Conservation (phyloP, 2,888 invertebrate genomes). For the Epistrophe grossulariae region DNA sequence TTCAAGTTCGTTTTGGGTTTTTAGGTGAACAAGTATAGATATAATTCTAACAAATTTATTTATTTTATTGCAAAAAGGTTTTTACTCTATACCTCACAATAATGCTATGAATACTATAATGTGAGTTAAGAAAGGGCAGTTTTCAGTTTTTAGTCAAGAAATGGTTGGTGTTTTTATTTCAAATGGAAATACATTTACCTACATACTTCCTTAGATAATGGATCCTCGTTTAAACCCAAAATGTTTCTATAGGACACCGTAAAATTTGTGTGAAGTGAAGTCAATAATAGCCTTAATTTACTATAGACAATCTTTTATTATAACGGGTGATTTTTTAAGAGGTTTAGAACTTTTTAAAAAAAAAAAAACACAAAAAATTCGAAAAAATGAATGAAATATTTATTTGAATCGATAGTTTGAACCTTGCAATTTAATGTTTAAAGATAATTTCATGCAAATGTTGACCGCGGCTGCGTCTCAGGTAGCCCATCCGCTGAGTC, state of each 20-base stretch:
- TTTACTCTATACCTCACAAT: not conserved
- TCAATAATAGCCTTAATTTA: conserved; percentile 33
- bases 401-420: too few species aligned
- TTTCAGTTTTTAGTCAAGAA: not conserved
- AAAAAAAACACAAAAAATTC: too few species aligned
- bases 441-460: too few species aligned
- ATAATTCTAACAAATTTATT: conserved; percentile 48
- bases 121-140: not conserved
- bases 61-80: conserved; percentile 32
- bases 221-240: conserved; percentile 33
- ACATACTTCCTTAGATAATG: conserved; percentile 36
- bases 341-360: too few species aligned
- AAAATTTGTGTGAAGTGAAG: conserved; percentile 32
- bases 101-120: not conserved
- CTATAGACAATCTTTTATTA: conserved; percentile 1
- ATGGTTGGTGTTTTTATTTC: not conserved
- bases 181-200: not conserved
- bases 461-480: too few species aligned
- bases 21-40: conserved; percentile 24
- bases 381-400: too few species aligned
- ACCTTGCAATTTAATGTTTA: too few species aligned
- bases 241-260: not conserved
- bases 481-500: too few species aligned
- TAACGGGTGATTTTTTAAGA: too few species aligned
- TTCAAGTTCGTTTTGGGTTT: conserved; percentile 56